These are phyloP conservation scores for Aelia acuminata DNA, from an alignment of 2,888 invertebrate species.

Conservation along the genomic window DNA sequence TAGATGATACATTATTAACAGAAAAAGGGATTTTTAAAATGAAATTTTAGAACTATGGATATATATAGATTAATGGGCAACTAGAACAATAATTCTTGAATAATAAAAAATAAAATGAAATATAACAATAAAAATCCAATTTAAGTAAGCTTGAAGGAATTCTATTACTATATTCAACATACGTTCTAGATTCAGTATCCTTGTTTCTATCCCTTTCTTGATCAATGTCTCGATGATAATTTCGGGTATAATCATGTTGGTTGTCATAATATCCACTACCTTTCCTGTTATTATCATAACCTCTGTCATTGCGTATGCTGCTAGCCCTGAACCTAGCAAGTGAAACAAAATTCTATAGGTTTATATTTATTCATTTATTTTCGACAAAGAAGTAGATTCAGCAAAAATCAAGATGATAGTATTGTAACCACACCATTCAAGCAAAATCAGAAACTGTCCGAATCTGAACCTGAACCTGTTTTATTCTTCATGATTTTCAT, in stretches of 20 bases:
- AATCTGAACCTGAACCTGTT: too few species aligned
- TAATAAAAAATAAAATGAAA: too few species aligned
- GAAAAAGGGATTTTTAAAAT: neutral
- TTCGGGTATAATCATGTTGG: constrained; percentile 44
- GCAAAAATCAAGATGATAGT: too few species aligned
- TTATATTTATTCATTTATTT: too few species aligned
- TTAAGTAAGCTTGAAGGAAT: neutral
- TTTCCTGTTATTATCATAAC: constrained; percentile 49
- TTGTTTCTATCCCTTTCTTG: constrained; percentile 49
- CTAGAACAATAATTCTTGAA: neutral
- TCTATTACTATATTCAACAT: neutral
- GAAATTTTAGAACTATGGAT: neutral
- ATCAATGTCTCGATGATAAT: constrained; percentile 51
- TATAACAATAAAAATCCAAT: neutral
- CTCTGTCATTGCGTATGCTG: constrained; percentile 70
- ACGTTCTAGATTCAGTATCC: constrained; percentile 52
- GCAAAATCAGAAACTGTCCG: too few species aligned
- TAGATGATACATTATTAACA: neutral
- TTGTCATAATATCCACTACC: constrained; percentile 56
- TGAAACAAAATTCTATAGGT: too few species aligned
- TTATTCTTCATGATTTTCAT: too few species aligned
- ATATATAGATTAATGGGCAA: neutral
- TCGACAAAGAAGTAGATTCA: too few species aligned
- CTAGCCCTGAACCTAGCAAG: constrained; percentile 85
- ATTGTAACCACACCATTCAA: too few species aligned